Base-by-base conservation (phyloP, 1,140 invertebrate genomes). In the Phymastichus coffea region DNA sequence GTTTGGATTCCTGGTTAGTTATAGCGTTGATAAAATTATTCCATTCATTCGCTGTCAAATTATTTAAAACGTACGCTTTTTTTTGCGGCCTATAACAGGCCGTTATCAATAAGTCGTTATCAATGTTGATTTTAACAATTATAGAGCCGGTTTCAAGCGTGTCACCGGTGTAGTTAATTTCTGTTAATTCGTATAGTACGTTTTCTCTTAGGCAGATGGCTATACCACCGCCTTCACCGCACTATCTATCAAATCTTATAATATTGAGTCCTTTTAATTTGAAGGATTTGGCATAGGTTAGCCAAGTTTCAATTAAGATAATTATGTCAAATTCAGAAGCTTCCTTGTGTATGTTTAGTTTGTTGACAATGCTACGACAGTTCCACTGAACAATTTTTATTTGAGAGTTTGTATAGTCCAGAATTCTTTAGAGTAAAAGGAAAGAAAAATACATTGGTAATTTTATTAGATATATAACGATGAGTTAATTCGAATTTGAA, bases 271-370 rank as follows among this genome's bases (percentile, higher is more conserved):
- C 12, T 33, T 33, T 33, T 33, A 33, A 33, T 6, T 33, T 6
- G 28, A 33, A 33, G 12, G 28, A 7, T 12, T 33, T 33, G 12
- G 6, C 28, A 7, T 6, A 28, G 1, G 20, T 9, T 7, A 33
- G 57, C 61, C 63, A 65, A 1, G 63, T 66, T 53, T 67, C 66
- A 15, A 57, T 23, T 10, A 61, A 14, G 9, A 69, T 40, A 35
- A 69, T 59, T 28, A 64, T 30, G 55, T 67, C 66, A 61, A 43
- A 63, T 33, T 7, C 6, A 7, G 6, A 6, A 33, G 6, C 6
- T 6, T 33, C 6, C 6, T 33, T 33, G 6, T 33, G 28, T 12
- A 33, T 6, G 6, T 33, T 12, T 12, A 33, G 12, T 33, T 33
- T 33, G 28, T 33, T 33, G 6, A 7, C 6, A 12, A 33, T 33